Base-by-base conservation (phyloP, 2,888 invertebrate genomes). In the Hirtodrosophila cameraria region DNA sequence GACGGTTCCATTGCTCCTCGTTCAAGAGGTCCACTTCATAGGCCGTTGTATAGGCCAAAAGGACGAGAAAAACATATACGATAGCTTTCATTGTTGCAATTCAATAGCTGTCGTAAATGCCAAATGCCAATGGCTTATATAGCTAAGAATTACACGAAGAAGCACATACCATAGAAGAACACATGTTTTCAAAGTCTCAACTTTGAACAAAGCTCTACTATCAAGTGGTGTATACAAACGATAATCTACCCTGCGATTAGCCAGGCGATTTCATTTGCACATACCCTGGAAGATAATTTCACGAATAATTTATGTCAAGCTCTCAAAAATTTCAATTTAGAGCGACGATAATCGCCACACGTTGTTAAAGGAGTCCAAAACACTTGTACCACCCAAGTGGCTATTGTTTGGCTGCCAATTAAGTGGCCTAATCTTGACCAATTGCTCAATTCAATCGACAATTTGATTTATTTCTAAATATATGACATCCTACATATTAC, bases 1-100 rank as follows among this genome's bases (percentile, higher is more conserved):
- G 59, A 0, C 52, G 35, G 18, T 77, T 49, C 84, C 84, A 88
- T 31, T 89, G 55, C 18, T 83, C 62, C 52, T 87, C 84, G 39
- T n/a, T 74, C 9, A 78, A 46, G 9, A 76, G 2, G 8, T 83
- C 81, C 25, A 81, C 66, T 11, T 88, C 86, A 15, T 77, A 76
- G 64, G 87, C 86, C 16, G 72, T 58, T 2, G 55, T 64, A 28
- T 57, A 75, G 66, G 81, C 87, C 66, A 86, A 49, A 27, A 88
- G 53, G 60, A 80, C 75, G 48, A 85, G 48, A 33, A 86, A 74
- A 45, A 79, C 43, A 48, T 64, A 68, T 1, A 71, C 53, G 25
- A 72, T 55, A 43, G 73, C 76, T 72, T 73, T 87, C 78, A 66
- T 86, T 64, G 67, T 23, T 49, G 30, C 15, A 39, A 63, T 55